phyloP scores from a whole-genome alignment of 1,140 invertebrate species.

The Drosophila santomea region DNA sequence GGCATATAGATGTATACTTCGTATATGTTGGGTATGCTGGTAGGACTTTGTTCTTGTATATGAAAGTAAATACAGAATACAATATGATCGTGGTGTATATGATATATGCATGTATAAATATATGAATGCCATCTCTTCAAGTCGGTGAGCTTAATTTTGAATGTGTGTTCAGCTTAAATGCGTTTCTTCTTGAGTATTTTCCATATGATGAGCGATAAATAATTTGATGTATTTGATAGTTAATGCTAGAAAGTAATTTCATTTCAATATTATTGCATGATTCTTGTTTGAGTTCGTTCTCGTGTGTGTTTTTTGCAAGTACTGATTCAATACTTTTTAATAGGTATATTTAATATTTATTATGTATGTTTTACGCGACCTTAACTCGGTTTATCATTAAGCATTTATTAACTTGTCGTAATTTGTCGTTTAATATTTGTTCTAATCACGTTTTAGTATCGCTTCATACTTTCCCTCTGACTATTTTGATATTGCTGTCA shows the following conservation, averaged over 20 bases:
- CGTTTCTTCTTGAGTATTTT: constrained; percentile 41
- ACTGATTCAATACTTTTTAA: constrained; percentile 35
- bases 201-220: constrained; percentile 60
- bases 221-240: constrained; percentile 42
- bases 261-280: constrained; percentile 76
- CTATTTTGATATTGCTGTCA: constrained; percentile 67
- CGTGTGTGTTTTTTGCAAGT: constrained; percentile 28
- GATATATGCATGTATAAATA: constrained; percentile 62
- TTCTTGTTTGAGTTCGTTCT: constrained; percentile 35
- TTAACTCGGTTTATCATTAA: constrained; percentile 33
- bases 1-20: constrained; percentile 47
- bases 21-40: constrained; percentile 48
- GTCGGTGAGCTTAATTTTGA: constrained; percentile 78
- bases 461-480: constrained; percentile 23
- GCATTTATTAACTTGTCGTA: constrained; percentile 42
- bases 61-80: constrained; percentile 55
- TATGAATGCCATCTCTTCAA: constrained; percentile 63
- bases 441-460: constrained; percentile 57
- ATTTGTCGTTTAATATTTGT: constrained; percentile 50
- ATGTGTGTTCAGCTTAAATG: constrained; percentile 61
- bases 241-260: constrained; percentile 74
- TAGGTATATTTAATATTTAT: constrained; percentile 38
- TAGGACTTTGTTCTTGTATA: constrained; percentile 52
- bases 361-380: constrained; percentile 30
- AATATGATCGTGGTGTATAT: constrained; percentile 48